Evolutionary conservation across 2,888 invertebrate species (phyloP).

Genomic region (Taphrorychus bicolor): DNA sequence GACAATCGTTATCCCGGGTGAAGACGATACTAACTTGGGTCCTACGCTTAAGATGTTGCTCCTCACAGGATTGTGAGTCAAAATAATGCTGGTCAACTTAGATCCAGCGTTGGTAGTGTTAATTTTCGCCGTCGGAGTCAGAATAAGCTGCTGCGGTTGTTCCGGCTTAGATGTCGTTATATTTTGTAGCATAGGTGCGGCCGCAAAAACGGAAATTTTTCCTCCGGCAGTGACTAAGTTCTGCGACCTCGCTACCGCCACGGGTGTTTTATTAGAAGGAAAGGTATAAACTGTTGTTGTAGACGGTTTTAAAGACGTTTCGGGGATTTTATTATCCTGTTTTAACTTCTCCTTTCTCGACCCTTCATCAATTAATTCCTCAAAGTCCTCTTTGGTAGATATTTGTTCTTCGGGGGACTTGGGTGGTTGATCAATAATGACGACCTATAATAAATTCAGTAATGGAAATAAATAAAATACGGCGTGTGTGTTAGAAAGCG

Average conservation of each 20-base stretch:
- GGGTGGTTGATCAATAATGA: conserved; percentile 67
- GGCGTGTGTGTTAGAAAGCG: too few species aligned
- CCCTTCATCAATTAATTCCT: conserved; percentile 70
- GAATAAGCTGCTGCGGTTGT: conserved; percentile 49
- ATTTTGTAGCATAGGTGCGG: conserved; percentile 46
- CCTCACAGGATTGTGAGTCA: conserved; percentile 51
- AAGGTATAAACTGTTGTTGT: conserved; percentile 47
- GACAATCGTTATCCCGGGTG: conserved; percentile 57
- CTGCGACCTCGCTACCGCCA: conserved; percentile 36
- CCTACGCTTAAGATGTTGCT: conserved; percentile 53
- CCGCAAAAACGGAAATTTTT: conserved; percentile 50
- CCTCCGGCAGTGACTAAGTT: conserved; percentile 35
- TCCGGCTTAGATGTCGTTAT: conserved; percentile 37
- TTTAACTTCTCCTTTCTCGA: conserved; percentile 63
- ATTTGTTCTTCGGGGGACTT: conserved; percentile 71
- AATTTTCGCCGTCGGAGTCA: conserved; percentile 52
- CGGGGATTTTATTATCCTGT: conserved; percentile 52
- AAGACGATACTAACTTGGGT: conserved; percentile 53
- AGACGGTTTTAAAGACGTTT: conserved; percentile 51
- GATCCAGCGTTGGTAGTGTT: conserved; percentile 45
- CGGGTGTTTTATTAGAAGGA: conserved; percentile 41
- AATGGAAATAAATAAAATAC: too few species aligned
- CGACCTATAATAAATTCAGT: too few species aligned
- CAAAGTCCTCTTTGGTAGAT: conserved; percentile 71
- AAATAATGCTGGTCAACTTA: conserved; percentile 54